Evolutionary conservation across 2,113 vertebrate genomes (phyloP).

Genomic region (Sturnira hondurensis): DNA sequence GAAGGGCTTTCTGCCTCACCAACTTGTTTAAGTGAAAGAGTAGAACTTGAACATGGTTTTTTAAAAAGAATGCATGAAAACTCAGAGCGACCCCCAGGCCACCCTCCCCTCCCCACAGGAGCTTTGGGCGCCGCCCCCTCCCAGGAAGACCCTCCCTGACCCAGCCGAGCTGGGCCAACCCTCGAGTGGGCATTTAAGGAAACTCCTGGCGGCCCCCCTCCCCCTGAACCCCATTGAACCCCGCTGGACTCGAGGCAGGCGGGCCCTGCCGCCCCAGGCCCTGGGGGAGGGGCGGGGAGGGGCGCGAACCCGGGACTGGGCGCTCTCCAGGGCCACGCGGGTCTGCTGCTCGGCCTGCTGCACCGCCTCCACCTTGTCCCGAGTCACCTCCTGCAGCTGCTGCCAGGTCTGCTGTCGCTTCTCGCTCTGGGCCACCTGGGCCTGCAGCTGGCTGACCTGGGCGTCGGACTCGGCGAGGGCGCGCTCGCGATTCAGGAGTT

Average conservation of each 20-base stretch:
- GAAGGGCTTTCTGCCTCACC: background rate
- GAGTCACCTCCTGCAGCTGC: background rate
- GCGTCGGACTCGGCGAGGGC: background rate
- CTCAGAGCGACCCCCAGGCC: rapidly evolving
- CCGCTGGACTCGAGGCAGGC: rapidly evolving
- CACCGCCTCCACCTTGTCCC: slow-evolving; percentile 1
- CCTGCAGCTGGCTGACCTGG: slow-evolving; percentile 50
- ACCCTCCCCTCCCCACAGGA: rapidly evolving
- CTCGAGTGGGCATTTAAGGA: rapidly evolving
- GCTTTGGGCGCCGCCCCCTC: background rate
- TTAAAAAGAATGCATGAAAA: background rate
- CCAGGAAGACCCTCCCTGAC: background rate
- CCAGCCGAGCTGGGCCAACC: rapidly evolving
- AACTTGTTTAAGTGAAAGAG: background rate
- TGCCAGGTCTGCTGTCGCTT: background rate
- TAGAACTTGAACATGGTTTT: background rate
- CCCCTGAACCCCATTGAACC: too few species aligned
- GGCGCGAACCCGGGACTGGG: slow-evolving; percentile 65
- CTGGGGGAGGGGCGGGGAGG: background rate
- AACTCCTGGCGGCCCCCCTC: rapidly evolving
- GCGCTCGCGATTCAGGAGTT: background rate
- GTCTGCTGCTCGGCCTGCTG: slow-evolving; percentile 70
- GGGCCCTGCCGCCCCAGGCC: background rate
- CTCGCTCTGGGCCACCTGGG: background rate
- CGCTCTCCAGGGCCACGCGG: slow-evolving; percentile 69